Base-by-base conservation (phyloP, 2,888 invertebrate genomes). In the Melolontha melolontha region DNA sequence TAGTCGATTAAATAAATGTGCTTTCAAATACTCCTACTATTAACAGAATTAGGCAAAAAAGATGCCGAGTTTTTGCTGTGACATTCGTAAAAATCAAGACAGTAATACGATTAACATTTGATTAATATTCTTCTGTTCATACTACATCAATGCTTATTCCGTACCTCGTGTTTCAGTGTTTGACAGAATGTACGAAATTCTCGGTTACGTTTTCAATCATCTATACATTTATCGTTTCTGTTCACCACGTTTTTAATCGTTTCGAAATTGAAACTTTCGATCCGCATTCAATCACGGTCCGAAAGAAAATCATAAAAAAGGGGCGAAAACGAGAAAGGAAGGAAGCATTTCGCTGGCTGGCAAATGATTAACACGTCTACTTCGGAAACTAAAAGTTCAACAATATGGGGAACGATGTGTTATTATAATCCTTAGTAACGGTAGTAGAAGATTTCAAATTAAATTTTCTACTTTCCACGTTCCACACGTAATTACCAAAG, bases 381-480 rank as follows among this genome's bases (percentile, higher is more conserved):
- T 27, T 42, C 8, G 17, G n/a, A 57, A 42, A n/a, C 42, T 57
- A 17, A 12, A 27, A 42, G n/a, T 51, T 29, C n/a, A 57, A 57
- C 42, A 41, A 14, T 42, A 12, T 27, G 22, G 12, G 34, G 42
- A 42, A 14, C 42, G 42, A 41, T 12, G 27, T 57, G 10, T 42
- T 57, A 42, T 57, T 42, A 27, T 17, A 57, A 57, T 42, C 42
- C 27, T 14, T 39, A 42, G 11, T 22, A 22, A 17, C 16, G n/a
- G 27, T 22, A 17, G 42, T 34, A 34, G 34, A 34, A 34, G 34
- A 34, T 42, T 42, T 27, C 17, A 57, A 57, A 57, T 42, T 41
- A 57, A 42, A 57, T 57, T 57, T 42, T 27, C n/a, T 44, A 57
- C 27, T 57, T 57, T 57, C 44, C 42, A 27, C 34, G 34, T 22